Conservation (phyloP, 2,888 invertebrate species). For the Tinea trinotella region DNA sequence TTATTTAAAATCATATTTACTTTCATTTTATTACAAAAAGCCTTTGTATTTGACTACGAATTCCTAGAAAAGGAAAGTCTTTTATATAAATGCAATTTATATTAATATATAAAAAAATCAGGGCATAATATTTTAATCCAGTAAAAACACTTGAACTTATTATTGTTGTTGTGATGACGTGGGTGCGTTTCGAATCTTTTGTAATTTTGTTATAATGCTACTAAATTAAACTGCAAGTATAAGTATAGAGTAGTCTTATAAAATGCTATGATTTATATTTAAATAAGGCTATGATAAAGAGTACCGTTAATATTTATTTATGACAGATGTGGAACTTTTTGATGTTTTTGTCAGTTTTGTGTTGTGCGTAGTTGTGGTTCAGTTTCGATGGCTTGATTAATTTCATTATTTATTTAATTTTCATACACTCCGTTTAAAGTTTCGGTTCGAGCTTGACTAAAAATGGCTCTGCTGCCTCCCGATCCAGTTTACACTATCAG, state of each 20-base stretch:
- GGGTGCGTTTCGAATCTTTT: background rate
- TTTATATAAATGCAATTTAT: too few species aligned
- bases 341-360: conserved; percentile 69
- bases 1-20: too few species aligned
- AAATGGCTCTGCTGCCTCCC: conserved; percentile 82
- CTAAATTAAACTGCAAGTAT: background rate
- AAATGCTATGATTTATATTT: background rate
- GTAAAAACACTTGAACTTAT: background rate
- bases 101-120: too few species aligned
- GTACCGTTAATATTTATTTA: background rate
- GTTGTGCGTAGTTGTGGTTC: conserved; percentile 69
- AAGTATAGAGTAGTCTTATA: background rate
- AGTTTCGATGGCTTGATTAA: conserved; percentile 69
- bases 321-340: conserved; percentile 29
- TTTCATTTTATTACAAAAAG: too few species aligned
- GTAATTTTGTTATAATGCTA: background rate
- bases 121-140: too few species aligned
- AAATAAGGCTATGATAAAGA: background rate
- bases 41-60: too few species aligned
- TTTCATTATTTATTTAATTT: conserved; percentile 53
- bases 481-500: conserved; percentile 83
- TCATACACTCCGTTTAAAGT: conserved; percentile 44
- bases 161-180: conserved; percentile 1
- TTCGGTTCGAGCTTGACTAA: conserved; percentile 65
- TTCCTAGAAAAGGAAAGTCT: too few species aligned